Base-by-base conservation (phyloP, 2,797 vertebrate genomes). In the Mormyrus hasselquistii region DNA sequence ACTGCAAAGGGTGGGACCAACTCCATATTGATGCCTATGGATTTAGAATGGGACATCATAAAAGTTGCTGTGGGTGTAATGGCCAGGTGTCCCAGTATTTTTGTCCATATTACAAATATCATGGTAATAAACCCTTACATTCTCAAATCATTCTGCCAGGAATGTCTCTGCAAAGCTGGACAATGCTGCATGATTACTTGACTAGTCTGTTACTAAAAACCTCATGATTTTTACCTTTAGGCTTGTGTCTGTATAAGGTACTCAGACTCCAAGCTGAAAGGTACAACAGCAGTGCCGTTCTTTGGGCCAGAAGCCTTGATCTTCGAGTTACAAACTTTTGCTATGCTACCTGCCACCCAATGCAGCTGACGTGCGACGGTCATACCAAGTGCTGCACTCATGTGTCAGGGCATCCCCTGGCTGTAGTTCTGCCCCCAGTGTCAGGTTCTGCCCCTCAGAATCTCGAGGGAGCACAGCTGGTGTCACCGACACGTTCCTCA, bases 381-480 rank as follows among this genome's bases (percentile, higher is more conserved):
- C 92, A 92, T 92, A 98, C 98, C 98, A 98, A 89, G 95, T 94
- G 90, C 95, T 97, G 92, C 98, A 98, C 90, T 95, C 95, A 0
- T 94, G 92, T 0, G 50, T 90, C 88, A 98, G 87, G 0, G 91
- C 92, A 25, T 95, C 94, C 91, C 96, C 96, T 0, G 97, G 92
- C 50, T 90, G 91, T 34, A 98, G 86, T 90, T 97, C 97, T 5
- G 91, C 91, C 34, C 96, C 96, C 47, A 93, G 93, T 19, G 91
- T 91, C 73, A 97, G 89, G 73, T 92, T 93, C 1, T 2, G 19
- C 0, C 89, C 79, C 0, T 49, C 16, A 0, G 89, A 52, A 14
- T 88, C 90, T n/a, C 94, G 90, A 10, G 93, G 82, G 2, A n/a
- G n/a, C n/a, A 88, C 88, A 1, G 93, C 62, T 0, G 93, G 91